Evolutionary conservation across 2,797 vertebrate species (phyloP).

Genomic region (Arctocebus calabarensis): DNA sequence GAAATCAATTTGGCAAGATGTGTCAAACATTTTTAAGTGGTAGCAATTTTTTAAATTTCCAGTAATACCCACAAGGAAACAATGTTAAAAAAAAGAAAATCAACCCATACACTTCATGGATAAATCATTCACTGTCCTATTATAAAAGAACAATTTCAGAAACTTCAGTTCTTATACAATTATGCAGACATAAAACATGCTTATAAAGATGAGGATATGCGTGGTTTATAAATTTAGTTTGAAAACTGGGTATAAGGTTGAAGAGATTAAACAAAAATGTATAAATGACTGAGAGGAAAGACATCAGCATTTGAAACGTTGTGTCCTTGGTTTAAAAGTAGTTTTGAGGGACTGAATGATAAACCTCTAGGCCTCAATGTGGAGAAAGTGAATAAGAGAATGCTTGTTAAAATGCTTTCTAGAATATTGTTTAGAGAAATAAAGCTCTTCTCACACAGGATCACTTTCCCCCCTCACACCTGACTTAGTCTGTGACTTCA

Average conservation of each 20-base stretch:
- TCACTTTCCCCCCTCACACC: not conserved
- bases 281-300: not conserved
- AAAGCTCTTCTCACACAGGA: not conserved
- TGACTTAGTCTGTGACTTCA: not conserved
- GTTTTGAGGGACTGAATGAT: not conserved
- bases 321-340: not conserved
- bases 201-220: not conserved
- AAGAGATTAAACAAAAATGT: slow-evolving; percentile 36
- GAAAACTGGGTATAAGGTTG: slow-evolving; percentile 27
- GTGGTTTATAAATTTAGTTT: not conserved
- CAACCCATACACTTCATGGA: not conserved
- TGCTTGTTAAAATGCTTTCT: not conserved
- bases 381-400: not conserved
- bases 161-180: slow-evolving; percentile 11
- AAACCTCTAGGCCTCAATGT: not conserved
- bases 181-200: not conserved
- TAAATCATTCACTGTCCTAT: not conserved
- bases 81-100: not conserved
- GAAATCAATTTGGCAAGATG: not conserved
- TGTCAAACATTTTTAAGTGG: not conserved
- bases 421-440: not conserved
- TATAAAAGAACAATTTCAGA: not conserved
- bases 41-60: slow-evolving; percentile 11
- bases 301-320: not conserved
- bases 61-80: slow-evolving; percentile 26